Conservation (phyloP, 2,888 invertebrate genomes). For the Argyresthia goedartella region DNA sequence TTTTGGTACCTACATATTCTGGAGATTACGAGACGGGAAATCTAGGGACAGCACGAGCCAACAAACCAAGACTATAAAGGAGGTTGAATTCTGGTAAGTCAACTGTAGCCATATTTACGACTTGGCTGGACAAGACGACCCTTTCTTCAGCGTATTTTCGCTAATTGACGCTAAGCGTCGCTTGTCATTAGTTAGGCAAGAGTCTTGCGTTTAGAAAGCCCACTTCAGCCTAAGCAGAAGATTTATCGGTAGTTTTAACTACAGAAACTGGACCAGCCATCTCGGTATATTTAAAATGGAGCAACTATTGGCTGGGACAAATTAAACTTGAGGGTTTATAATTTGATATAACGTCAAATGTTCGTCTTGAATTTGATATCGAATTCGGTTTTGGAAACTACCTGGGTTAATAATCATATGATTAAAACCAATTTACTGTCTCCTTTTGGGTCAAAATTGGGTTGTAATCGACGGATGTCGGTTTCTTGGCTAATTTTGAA, state of each 20-base stretch:
- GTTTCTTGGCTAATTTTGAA: slow-evolving; percentile 9
- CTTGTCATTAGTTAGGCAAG: slow-evolving; percentile 35
- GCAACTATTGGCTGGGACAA: no score
- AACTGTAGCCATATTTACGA: not conserved
- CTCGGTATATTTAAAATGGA: no score
- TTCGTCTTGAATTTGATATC: slow-evolving; percentile 18
- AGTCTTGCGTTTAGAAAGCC: not conserved
- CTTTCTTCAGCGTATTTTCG: slow-evolving; percentile 14
- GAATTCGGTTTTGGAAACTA: slow-evolving; percentile 7
- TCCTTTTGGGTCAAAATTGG: slow-evolving; percentile 26
- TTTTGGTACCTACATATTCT: no score
- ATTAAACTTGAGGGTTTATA: no score
- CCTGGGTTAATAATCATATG: slow-evolving; percentile 11
- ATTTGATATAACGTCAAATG: no score
- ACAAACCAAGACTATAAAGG: no score
- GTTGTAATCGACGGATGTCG: slow-evolving; percentile 52
- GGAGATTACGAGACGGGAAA: no score
- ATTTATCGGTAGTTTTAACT: no score
- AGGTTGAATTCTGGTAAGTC: no score
- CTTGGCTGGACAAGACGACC: not conserved
- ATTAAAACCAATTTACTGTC: slow-evolving; percentile 25
- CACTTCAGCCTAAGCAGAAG: no score
- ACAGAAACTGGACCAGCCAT: no score
- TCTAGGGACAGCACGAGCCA: no score
- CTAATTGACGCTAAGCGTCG: slow-evolving; percentile 59